Conservation (phyloP, 2,888 invertebrate species). For the Caenorhabditis sp. region DNA sequence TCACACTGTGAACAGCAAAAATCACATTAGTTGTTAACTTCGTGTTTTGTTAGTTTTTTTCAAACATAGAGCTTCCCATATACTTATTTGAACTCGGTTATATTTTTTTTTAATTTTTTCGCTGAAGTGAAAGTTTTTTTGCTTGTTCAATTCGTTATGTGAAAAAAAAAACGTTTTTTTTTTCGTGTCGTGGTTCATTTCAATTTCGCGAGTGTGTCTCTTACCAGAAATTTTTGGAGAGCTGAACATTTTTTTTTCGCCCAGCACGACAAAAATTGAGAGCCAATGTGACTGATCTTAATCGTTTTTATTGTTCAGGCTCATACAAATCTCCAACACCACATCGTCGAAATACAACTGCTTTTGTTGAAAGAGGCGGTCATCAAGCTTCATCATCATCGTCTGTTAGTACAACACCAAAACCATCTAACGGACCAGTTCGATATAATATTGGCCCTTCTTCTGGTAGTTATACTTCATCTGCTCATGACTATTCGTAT, state of each 20-base stretch:
- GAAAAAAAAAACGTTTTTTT: background rate
- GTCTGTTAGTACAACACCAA: conserved; percentile 4
- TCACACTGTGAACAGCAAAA: background rate
- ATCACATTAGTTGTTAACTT: background rate
- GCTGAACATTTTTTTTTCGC: too few relatives aligned
- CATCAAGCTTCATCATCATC: conserved; percentile 12
- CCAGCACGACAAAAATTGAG: background rate
- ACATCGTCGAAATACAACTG: conserved; percentile 52
- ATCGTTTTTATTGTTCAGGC: too few relatives aligned
- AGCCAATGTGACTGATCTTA: background rate
- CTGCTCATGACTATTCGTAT: conserved; percentile 28
- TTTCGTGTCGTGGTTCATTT: background rate
- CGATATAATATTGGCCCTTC: background rate
- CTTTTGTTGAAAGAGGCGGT: conserved; percentile 18
- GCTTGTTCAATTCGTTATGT: background rate
- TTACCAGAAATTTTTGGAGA: too few relatives aligned
- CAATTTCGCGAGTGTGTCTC: background rate
- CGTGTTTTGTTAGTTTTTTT: background rate
- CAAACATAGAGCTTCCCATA: background rate
- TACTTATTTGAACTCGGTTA: background rate
- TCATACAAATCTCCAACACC: conserved; percentile 53
- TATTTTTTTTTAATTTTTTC: background rate
- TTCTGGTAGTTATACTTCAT: conserved; percentile 9
- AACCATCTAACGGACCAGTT: conserved; percentile 12
- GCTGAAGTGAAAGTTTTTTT: background rate